A percentile compares a stretch with the other conserved stretches of the same genome.
Conservation (phyloP, 2,888 invertebrate species). For the Neoascia interrupta region DNA sequence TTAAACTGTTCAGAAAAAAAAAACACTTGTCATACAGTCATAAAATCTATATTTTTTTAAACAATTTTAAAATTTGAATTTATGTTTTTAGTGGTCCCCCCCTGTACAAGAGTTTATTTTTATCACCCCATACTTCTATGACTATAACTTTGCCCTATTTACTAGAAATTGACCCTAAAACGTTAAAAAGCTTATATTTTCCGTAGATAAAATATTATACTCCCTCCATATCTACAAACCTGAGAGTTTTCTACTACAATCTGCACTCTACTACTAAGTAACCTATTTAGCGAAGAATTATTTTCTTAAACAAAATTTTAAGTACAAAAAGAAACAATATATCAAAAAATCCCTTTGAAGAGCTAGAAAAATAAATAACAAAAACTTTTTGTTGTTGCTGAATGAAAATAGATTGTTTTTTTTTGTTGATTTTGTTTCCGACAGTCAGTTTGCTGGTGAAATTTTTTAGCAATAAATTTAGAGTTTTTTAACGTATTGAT, state of each 20-base stretch:
- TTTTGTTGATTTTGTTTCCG: slow-evolving; percentile 64
- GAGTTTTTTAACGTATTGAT: neutral
- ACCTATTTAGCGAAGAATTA: slow-evolving; percentile 37
- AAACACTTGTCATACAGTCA: slow-evolving; percentile 53
- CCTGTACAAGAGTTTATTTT: slow-evolving; percentile 21
- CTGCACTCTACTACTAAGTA: slow-evolving; percentile 48
- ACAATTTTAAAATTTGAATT: neutral
- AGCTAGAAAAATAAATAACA: slow-evolving; percentile 14
- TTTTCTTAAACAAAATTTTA: slow-evolving; percentile 34
- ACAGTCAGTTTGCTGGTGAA: slow-evolving; percentile 64
- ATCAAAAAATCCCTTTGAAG: slow-evolving; percentile 16
- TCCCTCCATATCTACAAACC: slow-evolving; percentile 37
- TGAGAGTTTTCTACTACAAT: slow-evolving; percentile 56
- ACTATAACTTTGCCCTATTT: too few species aligned
- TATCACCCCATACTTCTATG: neutral
- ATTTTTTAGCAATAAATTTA: slow-evolving; percentile 26
- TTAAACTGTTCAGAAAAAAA: slow-evolving; percentile 14
- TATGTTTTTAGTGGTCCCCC: slow-evolving; percentile 54
- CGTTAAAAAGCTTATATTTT: slow-evolving; percentile 55
- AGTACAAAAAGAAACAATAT: too few species aligned
- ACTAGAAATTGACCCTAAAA: slow-evolving; percentile 61
- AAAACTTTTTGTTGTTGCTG: slow-evolving; percentile 56
- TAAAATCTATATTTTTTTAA: neutral
- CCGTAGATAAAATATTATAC: slow-evolving; percentile 48
- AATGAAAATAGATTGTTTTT: slow-evolving; percentile 63